Evolutionary conservation across 2,113 vertebrate genomes (phyloP).

Genomic region (Halcyon malimbica): DNA sequence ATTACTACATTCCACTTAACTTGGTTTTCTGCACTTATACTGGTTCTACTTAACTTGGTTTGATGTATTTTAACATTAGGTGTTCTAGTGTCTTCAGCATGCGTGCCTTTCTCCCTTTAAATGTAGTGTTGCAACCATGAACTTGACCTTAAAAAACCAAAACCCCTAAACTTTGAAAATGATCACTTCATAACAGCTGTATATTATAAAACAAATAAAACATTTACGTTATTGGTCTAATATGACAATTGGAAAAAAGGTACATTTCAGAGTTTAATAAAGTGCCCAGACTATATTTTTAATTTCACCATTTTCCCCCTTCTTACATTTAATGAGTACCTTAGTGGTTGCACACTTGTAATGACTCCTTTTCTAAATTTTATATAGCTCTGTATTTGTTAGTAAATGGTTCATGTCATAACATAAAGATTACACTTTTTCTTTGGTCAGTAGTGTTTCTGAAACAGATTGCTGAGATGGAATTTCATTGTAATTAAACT

Average conservation of each 20-base stretch:
- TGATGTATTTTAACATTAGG: neutral
- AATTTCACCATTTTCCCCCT: neutral
- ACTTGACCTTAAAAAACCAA: neutral
- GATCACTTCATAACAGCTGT: neutral
- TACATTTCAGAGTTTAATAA: neutral
- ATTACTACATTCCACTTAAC: neutral
- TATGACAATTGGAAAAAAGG: neutral
- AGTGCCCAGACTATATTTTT: neutral
- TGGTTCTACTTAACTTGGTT: neutral
- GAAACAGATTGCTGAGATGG: neutral
- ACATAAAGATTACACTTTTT: slow-evolving; percentile 8
- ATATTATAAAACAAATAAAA: neutral
- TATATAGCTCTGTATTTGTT: neutral
- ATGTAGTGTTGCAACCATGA: neutral
- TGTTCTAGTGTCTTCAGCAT: neutral
- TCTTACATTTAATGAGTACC: neutral
- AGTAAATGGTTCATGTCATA: neutral
- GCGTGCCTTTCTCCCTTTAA: neutral
- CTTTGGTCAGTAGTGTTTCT: slow-evolving; percentile 7
- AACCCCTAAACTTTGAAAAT: neutral
- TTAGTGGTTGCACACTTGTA: neutral
- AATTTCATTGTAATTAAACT: slow-evolving; percentile 36
- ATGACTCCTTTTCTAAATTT: neutral
- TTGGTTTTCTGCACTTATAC: neutral
- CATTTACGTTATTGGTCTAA: neutral